A percentile compares a stretch with the other conserved stretches of the same genome.
phyloP scores from a whole-genome alignment of 2,113 vertebrate species.

The Colossoma macropomum region DNA sequence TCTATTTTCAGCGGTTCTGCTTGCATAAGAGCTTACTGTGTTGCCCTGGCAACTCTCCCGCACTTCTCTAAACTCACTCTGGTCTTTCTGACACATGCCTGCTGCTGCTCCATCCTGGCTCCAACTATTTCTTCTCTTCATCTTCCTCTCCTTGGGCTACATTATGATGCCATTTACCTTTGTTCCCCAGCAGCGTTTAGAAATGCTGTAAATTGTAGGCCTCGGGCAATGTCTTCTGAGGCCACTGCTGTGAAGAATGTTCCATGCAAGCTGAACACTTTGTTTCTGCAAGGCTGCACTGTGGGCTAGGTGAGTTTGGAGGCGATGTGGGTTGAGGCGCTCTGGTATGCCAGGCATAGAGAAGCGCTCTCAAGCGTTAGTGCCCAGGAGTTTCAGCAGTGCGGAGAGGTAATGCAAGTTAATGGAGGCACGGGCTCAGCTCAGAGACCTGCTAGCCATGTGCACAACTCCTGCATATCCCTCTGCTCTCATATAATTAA shows the following conservation, averaged over 20 bases:
- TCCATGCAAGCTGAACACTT: constrained; percentile 4
- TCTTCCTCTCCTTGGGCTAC: background rate
- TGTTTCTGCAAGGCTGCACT: constrained; percentile 17
- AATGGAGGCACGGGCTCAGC: constrained; percentile 54
- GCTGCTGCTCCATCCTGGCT: background rate
- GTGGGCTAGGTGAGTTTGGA: constrained; percentile 27
- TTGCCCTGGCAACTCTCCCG: constrained; percentile 10
- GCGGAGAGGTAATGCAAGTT: constrained; percentile 68
- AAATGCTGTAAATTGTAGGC: background rate
- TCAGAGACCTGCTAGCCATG: constrained; percentile 45
- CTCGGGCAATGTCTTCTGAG: background rate
- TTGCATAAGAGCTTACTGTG: constrained; percentile 1
- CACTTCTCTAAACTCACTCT: background rate
- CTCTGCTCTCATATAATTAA: constrained; percentile 56
- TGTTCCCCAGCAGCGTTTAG: background rate
- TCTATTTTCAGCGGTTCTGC: constrained; percentile 7
- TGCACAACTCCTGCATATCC: constrained; percentile 48
- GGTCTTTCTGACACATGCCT: constrained; percentile 1
- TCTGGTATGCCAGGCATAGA: constrained; percentile 52
- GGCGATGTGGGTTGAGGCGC: constrained; percentile 48
- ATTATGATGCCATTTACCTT: background rate
- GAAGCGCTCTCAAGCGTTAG: constrained; percentile 59
- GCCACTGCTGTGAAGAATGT: background rate
- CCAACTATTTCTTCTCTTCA: background rate
- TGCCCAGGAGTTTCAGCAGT: constrained; percentile 54